These are phyloP conservation scores for Rhea pennata DNA, from an alignment of 2,113 vertebrate species.

Conservation along the genomic window DNA sequence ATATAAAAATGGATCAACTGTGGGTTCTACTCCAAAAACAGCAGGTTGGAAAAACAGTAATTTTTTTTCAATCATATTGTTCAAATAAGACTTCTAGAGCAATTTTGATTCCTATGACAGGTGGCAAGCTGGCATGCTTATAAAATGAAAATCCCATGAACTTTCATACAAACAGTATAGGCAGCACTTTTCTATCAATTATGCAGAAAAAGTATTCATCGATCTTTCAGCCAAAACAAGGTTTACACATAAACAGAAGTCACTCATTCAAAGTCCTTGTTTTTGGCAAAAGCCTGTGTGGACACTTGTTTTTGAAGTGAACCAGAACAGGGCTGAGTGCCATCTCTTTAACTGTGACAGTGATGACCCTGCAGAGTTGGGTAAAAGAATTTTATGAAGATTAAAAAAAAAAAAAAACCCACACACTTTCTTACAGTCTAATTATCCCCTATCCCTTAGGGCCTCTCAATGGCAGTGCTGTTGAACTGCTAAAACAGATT, in stretches of 20 bases:
- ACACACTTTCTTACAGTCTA: neutral
- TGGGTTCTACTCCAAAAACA: neutral
- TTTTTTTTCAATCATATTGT: neutral
- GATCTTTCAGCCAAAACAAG: neutral
- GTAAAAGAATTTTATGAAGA: neutral
- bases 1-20: neutral
- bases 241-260: neutral
- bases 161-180: neutral
- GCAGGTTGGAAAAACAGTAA: neutral
- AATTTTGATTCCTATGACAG: neutral
- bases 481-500: neutral
- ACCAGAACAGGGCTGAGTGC: neutral
- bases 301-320: neutral
- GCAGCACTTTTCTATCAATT: neutral
- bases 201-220: neutral
- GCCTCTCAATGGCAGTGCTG: neutral
- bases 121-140: neutral
- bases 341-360: neutral
- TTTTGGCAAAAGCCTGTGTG: neutral
- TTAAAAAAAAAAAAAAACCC: neutral
- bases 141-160: neutral
- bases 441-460: neutral
- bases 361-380: fast-evolving
- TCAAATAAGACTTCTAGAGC: neutral
- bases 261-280: neutral